A percentile compares a stretch with the other conserved stretches of the same genome.
These are phyloP conservation scores for Lichenostomus cassidix DNA, from an alignment of 2,113 vertebrate species.

Conservation along the genomic window DNA sequence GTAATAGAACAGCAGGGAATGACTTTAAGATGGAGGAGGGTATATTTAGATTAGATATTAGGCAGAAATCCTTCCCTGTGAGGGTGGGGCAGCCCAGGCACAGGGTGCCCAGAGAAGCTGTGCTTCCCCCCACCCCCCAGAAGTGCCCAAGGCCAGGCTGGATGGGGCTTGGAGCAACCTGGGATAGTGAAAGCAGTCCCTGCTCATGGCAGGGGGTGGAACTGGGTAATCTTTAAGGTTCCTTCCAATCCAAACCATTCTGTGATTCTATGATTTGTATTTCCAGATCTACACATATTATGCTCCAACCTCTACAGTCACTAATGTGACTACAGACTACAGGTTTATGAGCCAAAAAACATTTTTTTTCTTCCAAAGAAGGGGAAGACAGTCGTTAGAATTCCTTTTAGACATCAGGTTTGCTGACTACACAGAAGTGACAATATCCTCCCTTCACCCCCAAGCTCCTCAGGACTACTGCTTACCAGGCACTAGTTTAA, in stretches of 20 bases:
- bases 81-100: not conserved
- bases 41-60: not conserved
- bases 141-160: not conserved
- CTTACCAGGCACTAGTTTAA: conserved; percentile 83
- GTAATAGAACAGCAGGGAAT: not conserved
- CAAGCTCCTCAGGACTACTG: not conserved
- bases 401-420: not conserved
- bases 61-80: not conserved
- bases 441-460: not conserved
- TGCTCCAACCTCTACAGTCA: not conserved
- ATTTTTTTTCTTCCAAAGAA: not conserved
- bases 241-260: not conserved
- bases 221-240: not conserved
- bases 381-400: not conserved
- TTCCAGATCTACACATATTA: not conserved
- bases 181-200: not conserved
- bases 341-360: not conserved
- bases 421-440: not conserved
- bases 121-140: not conserved
- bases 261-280: not conserved
- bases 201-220: not conserved
- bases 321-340: not conserved
- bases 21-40: not conserved
- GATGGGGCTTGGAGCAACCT: not conserved
- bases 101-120: not conserved